A percentile compares a stretch with the other conserved stretches of the same genome.
Conservation (phyloP, 2,888 invertebrate genomes). For the Saturnia pavonia region DNA sequence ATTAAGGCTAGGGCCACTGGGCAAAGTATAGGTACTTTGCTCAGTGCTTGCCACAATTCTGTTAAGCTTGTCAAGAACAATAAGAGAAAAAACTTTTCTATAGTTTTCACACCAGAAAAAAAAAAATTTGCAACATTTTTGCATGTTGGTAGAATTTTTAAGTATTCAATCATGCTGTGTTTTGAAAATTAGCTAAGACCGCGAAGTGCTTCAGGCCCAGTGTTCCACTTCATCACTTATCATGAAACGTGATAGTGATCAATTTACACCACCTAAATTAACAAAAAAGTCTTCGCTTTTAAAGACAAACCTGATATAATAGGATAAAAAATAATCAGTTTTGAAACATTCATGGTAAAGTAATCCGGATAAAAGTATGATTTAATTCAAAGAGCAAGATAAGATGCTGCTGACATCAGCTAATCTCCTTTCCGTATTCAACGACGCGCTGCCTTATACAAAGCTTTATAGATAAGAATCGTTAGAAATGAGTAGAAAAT, state of each 20-base stretch:
- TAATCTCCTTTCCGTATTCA: constrained; percentile 11
- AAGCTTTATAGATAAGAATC: constrained; percentile 13
- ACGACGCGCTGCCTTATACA: background rate
- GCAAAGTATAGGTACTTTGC: too few species aligned
- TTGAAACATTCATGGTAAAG: constrained; percentile 13
- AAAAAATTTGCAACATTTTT: too few species aligned
- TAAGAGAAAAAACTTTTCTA: background rate
- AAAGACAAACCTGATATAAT: background rate
- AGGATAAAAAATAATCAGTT: background rate
- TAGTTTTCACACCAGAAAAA: background rate
- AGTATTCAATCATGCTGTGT: too few species aligned
- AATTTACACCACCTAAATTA: background rate
- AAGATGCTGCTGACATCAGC: constrained; percentile 4
- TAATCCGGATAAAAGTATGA: background rate
- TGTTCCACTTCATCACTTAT: too few species aligned
- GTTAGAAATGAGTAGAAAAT: constrained; percentile 2
- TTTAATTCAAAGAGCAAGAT: constrained; percentile 13
- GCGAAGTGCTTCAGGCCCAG: too few species aligned
- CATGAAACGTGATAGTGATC: too few species aligned
- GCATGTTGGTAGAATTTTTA: too few species aligned
- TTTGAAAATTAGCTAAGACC: too few species aligned
- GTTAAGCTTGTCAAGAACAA: too few species aligned
- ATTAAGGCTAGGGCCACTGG: too few species aligned
- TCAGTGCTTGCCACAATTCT: too few species aligned
- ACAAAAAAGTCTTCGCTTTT: background rate